Percentiles rank a stretch among this genome's conserved stretches.
phyloP scores from a whole-genome alignment of 2,888 invertebrate species.

The Flexamia atlantica region DNA sequence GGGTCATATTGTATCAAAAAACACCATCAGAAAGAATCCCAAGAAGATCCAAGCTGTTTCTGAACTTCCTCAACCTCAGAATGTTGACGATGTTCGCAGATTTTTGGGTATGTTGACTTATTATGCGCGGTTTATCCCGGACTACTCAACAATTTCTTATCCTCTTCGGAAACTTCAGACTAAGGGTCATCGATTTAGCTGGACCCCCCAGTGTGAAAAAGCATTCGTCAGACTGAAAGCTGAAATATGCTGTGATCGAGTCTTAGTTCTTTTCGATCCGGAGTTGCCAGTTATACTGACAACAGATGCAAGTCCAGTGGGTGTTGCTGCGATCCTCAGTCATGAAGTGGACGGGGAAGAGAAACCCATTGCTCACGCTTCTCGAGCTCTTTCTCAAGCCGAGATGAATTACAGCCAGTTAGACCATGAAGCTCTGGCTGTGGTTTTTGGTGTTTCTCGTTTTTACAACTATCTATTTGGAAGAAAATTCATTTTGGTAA shows the following conservation, averaged over 20 bases:
- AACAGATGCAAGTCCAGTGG: background rate
- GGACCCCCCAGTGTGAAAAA: conserved; percentile 66
- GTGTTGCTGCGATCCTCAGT: conserved; percentile 33
- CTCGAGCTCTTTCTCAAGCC: conserved; percentile 60
- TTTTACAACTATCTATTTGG: conserved; percentile 61
- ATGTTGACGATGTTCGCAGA: conserved; percentile 63
- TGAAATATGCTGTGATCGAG: conserved; percentile 67
- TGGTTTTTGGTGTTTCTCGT: conserved; percentile 63
- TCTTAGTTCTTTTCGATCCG: conserved; percentile 68
- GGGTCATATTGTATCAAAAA: conserved; percentile 62
- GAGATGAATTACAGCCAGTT: conserved; percentile 65
- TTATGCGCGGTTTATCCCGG: conserved; percentile 67
- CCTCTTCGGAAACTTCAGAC: conserved; percentile 66
- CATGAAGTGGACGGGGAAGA: background rate
- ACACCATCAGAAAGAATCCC: conserved; percentile 63
- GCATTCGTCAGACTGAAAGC: conserved; percentile 68
- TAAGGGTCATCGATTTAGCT: conserved; percentile 63
- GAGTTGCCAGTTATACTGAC: background rate
- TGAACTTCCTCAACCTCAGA: conserved; percentile 62
- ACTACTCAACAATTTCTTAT: conserved; percentile 62
- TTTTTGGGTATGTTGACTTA: conserved; percentile 67
- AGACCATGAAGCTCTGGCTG: conserved; percentile 65
- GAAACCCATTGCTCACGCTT: conserved; percentile 52
- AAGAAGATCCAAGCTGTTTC: conserved; percentile 62
- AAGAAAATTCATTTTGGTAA: conserved; percentile 52